phyloP scores from a whole-genome alignment of 2,113 vertebrate species.

The Andinoacara biseriatus region DNA sequence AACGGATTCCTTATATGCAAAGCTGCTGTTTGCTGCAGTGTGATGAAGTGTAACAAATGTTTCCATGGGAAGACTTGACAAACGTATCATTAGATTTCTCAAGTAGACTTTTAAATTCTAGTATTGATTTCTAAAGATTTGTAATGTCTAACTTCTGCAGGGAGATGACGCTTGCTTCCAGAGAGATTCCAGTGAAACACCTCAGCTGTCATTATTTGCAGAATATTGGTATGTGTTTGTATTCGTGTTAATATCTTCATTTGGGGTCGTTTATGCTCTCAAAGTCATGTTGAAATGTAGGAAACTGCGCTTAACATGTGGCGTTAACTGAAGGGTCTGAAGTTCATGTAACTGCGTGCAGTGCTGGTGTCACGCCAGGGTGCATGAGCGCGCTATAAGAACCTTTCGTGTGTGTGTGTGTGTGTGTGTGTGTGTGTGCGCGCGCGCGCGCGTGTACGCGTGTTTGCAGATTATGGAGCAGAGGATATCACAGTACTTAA shows the following conservation, averaged over 20 bases:
- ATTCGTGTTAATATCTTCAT: background rate
- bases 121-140: background rate
- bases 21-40: background rate
- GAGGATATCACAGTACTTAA: slow-evolving; percentile 64
- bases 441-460: background rate
- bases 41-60: background rate
- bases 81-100: background rate
- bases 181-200: slow-evolving; percentile 51
- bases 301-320: background rate
- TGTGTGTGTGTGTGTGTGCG: slow-evolving; percentile 13
- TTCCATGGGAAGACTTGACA: background rate
- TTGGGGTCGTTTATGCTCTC: background rate
- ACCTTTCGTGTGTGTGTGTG: background rate
- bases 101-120: background rate
- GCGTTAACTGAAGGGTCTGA: slow-evolving; percentile 11
- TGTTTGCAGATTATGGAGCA: slow-evolving; percentile 58
- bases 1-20: background rate
- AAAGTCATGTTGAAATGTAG: background rate
- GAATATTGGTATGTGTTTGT: slow-evolving; percentile 44
- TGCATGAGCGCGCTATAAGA: background rate
- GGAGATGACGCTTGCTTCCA: slow-evolving; percentile 22
- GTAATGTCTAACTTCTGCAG: slow-evolving; percentile 30
- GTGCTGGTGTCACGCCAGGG: slow-evolving; percentile 9
- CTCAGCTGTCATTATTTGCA: slow-evolving; percentile 52
- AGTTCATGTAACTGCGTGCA: slow-evolving; percentile 8